Evolutionary conservation across 37 sponge, comb jelly and placozoan species (phyloP).

Genomic region (Spongia lamella): DNA sequence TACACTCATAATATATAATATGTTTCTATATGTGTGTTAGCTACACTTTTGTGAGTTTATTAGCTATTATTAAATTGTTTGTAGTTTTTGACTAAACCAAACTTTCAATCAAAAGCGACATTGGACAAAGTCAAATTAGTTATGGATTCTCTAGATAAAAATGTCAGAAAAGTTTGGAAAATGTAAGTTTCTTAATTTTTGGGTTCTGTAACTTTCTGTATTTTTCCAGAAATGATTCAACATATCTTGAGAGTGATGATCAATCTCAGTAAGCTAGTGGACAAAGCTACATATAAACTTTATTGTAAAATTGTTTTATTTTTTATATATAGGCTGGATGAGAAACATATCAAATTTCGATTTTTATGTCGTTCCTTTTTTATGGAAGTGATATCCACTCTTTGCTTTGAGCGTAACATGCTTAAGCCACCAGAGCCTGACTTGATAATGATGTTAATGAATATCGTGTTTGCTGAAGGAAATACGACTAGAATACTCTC

Average conservation of each 20-base stretch:
- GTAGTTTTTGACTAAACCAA: too few relatives aligned
- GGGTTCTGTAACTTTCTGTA: not conserved
- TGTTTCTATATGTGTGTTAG: too few relatives aligned
- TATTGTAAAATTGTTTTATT: too few relatives aligned
- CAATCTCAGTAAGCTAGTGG: too few relatives aligned
- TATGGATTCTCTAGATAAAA: not conserved
- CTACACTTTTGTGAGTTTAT: not conserved
- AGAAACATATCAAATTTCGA: too few relatives aligned
- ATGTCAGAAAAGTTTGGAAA: not conserved
- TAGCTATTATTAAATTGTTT: not conserved
- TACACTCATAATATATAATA: too few relatives aligned
- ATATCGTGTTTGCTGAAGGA: too few relatives aligned
- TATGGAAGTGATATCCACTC: too few relatives aligned
- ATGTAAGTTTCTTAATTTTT: not conserved
- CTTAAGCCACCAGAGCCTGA: not conserved
- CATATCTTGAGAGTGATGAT: slow-evolving; percentile 62
- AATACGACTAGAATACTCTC: slow-evolving; percentile 5
- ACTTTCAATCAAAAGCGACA: not conserved
- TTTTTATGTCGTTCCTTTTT: too few relatives aligned
- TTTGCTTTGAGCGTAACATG: not conserved
- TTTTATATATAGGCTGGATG: too few relatives aligned
- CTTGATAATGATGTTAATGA: too few relatives aligned
- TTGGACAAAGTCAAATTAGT: not conserved
- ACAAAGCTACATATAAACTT: too few relatives aligned
- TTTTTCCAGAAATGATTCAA: slow-evolving; percentile 1